Conservation (phyloP, 2,888 invertebrate species). For the Petrolisthes manimaculis region DNA sequence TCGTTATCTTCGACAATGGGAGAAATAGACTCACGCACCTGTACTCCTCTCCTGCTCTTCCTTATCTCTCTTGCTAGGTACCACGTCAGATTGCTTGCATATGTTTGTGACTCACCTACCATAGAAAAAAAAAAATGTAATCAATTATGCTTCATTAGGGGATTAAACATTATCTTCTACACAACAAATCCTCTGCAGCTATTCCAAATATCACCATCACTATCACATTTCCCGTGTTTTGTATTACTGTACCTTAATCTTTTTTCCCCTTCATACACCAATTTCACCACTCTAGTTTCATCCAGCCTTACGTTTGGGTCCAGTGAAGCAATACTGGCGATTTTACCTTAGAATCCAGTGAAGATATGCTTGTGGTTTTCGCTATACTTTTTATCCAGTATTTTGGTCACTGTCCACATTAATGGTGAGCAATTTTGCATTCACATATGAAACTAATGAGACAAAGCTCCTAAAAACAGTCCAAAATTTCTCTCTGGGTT, state of each 20-base stretch:
- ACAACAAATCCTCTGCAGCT: background rate
- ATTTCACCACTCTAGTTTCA: background rate
- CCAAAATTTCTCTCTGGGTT: background rate
- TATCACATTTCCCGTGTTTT: background rate
- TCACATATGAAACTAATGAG: background rate
- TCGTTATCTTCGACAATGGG: background rate
- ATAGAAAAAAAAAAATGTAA: no score
- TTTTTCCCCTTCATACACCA: background rate
- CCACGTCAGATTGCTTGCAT: constrained; percentile 44
- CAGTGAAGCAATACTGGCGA: background rate
- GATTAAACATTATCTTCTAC: background rate
- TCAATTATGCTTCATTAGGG: no score
- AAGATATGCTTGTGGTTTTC: background rate
- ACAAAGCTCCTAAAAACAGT: constrained; percentile 3
- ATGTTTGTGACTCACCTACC: constrained; percentile 39
- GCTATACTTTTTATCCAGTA: no score
- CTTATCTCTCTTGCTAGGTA: constrained; percentile 41
- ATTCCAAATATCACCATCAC: background rate
- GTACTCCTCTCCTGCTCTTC: constrained; percentile 20
- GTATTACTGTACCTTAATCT: background rate
- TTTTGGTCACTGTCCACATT: background rate
- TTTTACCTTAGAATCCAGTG: background rate
- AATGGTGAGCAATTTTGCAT: background rate
- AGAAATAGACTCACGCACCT: constrained; percentile 16
- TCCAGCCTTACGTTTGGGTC: background rate